A percentile compares a stretch with the other conserved stretches of the same genome.
Conservation (phyloP, 2,113 vertebrate genomes). For the Podarcis muralis region DNA sequence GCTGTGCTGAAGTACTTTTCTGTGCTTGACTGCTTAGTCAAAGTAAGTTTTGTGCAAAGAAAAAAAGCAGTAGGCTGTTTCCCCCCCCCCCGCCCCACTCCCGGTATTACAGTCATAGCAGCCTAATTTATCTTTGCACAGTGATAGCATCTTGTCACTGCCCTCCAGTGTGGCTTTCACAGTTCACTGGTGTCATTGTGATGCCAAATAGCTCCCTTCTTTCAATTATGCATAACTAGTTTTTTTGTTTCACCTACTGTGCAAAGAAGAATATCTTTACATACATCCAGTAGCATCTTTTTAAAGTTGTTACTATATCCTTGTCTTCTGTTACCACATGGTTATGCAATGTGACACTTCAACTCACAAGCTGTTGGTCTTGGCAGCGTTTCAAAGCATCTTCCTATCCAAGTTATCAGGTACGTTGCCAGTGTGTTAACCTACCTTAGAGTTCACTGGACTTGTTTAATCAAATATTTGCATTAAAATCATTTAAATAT, state of each 20-base stretch:
- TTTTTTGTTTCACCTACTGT: neutral
- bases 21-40: neutral
- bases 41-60: neutral
- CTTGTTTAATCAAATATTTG: conserved; percentile 13
- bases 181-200: neutral
- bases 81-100: too few species aligned
- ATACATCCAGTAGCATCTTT: neutral
- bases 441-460: conserved; percentile 5
- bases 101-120: neutral
- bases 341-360: neutral
- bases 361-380: conserved; percentile 7
- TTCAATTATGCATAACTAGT: conserved; percentile 22
- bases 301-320: neutral
- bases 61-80: neutral
- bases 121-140: neutral
- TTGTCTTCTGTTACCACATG: neutral
- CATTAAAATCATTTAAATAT: neutral
- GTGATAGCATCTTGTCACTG: neutral
- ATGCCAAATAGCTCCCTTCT: neutral
- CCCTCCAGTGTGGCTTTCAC: neutral
- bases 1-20: neutral
- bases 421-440: neutral
- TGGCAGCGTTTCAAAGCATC: conserved; percentile 14
- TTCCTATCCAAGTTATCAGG: neutral
- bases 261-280: conserved; percentile 1